Conservation (phyloP, 2,113 vertebrate species). For the Halcyon malimbica region DNA sequence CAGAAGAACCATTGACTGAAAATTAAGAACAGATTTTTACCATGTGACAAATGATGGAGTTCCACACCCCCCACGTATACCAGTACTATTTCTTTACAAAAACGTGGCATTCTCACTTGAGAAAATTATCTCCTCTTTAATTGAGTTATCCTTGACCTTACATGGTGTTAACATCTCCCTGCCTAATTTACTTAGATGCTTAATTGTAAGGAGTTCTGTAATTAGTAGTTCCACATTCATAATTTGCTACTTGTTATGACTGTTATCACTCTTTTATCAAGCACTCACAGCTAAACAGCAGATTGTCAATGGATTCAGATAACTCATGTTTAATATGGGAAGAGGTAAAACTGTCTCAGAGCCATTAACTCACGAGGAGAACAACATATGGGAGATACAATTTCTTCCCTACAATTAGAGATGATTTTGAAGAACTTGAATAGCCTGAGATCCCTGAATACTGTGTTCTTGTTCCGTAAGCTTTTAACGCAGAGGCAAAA, state of each 20-base stretch:
- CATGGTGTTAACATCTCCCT: slow-evolving; percentile 76
- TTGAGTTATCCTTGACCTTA: slow-evolving; percentile 80
- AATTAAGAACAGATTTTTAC: slow-evolving; percentile 68
- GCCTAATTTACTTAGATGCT: slow-evolving; percentile 78
- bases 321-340: slow-evolving; percentile 72
- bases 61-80: not conserved
- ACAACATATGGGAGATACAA: slow-evolving; percentile 67
- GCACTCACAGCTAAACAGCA: slow-evolving; percentile 75
- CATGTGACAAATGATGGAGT: slow-evolving; percentile 40
- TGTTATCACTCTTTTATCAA: slow-evolving; percentile 70
- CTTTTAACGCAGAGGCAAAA: slow-evolving; percentile 45
- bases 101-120: slow-evolving; percentile 69
- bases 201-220: slow-evolving; percentile 78
- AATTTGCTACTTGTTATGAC: slow-evolving; percentile 76
- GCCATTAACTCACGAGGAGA: slow-evolving; percentile 71
- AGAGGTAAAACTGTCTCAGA: slow-evolving; percentile 67
- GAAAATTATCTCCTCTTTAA: slow-evolving; percentile 76
- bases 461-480: slow-evolving; percentile 36
- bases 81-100: slow-evolving; percentile 42
- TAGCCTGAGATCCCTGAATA: slow-evolving; percentile 60
- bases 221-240: slow-evolving; percentile 78
- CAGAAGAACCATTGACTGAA: slow-evolving; percentile 95
- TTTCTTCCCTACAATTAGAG: slow-evolving; percentile 66
- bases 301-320: slow-evolving; percentile 76
- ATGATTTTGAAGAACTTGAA: slow-evolving; percentile 65